A percentile compares a stretch with the other conserved stretches of the same genome.
These are phyloP conservation scores for Onthophagus taurus DNA, from an alignment of 1,140 invertebrate species.

Conservation along the genomic window DNA sequence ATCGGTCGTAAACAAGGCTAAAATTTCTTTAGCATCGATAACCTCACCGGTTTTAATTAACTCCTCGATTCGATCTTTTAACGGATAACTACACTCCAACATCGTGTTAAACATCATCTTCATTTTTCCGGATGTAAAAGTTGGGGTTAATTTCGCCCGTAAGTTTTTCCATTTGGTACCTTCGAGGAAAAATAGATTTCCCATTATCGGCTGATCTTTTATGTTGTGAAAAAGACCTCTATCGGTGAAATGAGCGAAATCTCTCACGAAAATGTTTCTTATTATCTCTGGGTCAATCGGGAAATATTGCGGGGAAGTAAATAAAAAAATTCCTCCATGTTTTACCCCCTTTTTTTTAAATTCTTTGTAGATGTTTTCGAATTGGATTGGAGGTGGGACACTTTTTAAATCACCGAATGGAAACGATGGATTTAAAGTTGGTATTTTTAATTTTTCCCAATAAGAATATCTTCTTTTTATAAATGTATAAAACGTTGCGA, in stretches of 20 bases:
- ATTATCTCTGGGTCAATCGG: slow-evolving; percentile 3
- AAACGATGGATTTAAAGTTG: background rate
- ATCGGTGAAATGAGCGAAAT: slow-evolving; percentile 41
- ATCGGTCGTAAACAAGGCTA: slow-evolving; percentile 39
- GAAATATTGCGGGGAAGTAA: background rate
- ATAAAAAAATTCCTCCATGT: slow-evolving; percentile 3
- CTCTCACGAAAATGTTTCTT: slow-evolving; percentile 35
- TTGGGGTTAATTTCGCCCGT: slow-evolving; percentile 37
- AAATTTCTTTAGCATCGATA: slow-evolving; percentile 33
- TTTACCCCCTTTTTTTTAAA: slow-evolving; percentile 5
- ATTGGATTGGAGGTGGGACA: slow-evolving; percentile 1
- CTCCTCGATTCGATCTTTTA: slow-evolving; percentile 3
- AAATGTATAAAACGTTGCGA: background rate
- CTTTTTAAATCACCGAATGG: slow-evolving; percentile 4
- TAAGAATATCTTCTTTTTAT: background rate
- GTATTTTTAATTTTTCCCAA: slow-evolving; percentile 2
- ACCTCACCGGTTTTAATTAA: slow-evolving; percentile 1
- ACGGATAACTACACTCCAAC: slow-evolving; percentile 7
- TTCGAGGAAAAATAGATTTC: slow-evolving; percentile 38
- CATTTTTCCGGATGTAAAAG: slow-evolving; percentile 41
- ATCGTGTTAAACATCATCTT: slow-evolving; percentile 34
- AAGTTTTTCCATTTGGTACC: slow-evolving; percentile 41
- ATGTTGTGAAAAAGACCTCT: slow-evolving; percentile 35
- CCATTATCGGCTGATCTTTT: slow-evolving; percentile 38
- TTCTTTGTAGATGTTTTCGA: slow-evolving; percentile 1